A percentile compares a stretch with the other conserved stretches of the same genome.
These are phyloP conservation scores for Mizuhopecten yessoensis DNA, from an alignment of 1,140 invertebrate genomes.

Conservation along the genomic window DNA sequence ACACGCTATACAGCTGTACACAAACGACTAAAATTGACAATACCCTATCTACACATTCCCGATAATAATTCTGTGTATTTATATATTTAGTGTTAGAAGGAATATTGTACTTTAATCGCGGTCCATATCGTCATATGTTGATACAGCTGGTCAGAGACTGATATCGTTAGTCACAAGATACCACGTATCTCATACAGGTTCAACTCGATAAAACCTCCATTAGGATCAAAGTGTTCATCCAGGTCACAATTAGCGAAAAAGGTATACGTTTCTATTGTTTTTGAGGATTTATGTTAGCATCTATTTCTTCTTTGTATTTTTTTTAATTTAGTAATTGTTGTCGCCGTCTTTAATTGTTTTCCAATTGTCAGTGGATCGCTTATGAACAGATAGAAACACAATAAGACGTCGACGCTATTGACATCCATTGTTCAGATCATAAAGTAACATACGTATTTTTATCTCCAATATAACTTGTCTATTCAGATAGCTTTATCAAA, in stretches of 20 bases:
- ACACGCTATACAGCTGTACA: background rate
- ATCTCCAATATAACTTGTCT: too few relatives aligned
- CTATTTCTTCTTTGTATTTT: background rate
- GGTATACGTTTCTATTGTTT: background rate
- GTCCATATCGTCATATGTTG: background rate
- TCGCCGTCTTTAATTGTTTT: background rate
- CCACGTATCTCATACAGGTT: background rate
- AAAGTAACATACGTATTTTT: too few relatives aligned
- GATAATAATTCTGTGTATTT: constrained; percentile 22
- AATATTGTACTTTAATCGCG: background rate
- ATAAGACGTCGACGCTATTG: too few relatives aligned
- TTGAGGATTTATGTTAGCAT: background rate
- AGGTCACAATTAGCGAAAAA: background rate
- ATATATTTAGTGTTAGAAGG: background rate
- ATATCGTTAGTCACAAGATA: background rate
- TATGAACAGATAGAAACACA: too few relatives aligned
- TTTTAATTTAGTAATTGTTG: background rate
- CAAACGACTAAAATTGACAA: background rate
- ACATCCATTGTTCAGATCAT: too few relatives aligned
- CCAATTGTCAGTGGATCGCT: too few relatives aligned
- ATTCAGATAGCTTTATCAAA: background rate
- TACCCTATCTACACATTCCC: background rate
- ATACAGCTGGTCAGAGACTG: background rate
- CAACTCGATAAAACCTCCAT: background rate
- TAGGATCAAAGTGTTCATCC: background rate